Conservation (phyloP, 1,140 invertebrate genomes). For the Macrobrachium nipponense region DNA sequence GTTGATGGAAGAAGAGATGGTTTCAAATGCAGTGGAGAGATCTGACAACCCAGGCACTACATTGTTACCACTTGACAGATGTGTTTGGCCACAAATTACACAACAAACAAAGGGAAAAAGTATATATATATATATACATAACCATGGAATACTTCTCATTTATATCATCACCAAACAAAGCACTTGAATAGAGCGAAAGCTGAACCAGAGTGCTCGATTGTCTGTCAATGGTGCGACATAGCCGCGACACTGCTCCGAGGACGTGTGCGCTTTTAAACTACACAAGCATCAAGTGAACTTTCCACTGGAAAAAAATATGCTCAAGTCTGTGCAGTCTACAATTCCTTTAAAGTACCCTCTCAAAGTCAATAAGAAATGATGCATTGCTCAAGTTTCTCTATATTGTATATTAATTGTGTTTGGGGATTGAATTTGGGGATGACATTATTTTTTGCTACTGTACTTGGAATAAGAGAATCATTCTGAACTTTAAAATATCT, state of each 20-base stretch:
- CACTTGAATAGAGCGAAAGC: slow-evolving; percentile 23
- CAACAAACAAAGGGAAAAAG: too few relatives aligned
- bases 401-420: slow-evolving; percentile 34
- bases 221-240: slow-evolving; percentile 43
- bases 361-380: slow-evolving; percentile 10
- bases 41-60: slow-evolving; percentile 43
- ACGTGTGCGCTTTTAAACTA: not conserved
- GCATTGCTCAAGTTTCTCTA: slow-evolving; percentile 43
- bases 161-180: slow-evolving; percentile 1
- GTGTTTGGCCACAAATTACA: slow-evolving; percentile 16
- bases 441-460: too few relatives aligned
- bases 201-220: slow-evolving; percentile 32
- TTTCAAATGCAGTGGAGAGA: slow-evolving; percentile 32
- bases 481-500: not conserved
- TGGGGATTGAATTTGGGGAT: slow-evolving; percentile 4
- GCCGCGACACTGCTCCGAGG: slow-evolving; percentile 38
- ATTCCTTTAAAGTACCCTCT: slow-evolving; percentile 20
- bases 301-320: too few relatives aligned
- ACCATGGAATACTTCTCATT: too few relatives aligned
- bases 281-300: too few relatives aligned
- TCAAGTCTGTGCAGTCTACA: not conserved
- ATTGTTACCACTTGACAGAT: slow-evolving; percentile 46
- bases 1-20: slow-evolving; percentile 12
- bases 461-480: not conserved
- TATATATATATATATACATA: too few relatives aligned